Evolutionary conservation across 2,888 invertebrate species (phyloP).

Genomic region (Netelia inedita): DNA sequence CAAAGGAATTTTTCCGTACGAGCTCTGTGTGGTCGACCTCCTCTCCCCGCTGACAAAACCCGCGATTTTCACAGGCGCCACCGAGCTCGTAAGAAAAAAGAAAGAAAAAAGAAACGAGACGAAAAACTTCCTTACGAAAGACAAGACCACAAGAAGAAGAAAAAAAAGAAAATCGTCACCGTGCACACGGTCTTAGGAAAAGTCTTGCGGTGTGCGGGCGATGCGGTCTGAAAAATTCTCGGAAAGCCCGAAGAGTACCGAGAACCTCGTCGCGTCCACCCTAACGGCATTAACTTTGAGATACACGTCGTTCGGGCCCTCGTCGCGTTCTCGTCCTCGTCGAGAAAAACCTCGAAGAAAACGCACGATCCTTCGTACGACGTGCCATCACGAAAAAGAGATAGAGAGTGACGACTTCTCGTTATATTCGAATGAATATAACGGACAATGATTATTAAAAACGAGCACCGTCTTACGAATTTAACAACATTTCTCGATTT

Average conservation of each 20-base stretch:
- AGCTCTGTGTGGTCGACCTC: background rate
- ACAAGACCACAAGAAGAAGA: background rate
- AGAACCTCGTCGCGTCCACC: slow-evolving; percentile 1
- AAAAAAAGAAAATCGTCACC: slow-evolving; percentile 21
- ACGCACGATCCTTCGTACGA: background rate
- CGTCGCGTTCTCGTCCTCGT: background rate
- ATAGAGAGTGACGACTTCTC: background rate
- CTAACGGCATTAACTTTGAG: slow-evolving; percentile 27
- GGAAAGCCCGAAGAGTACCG: slow-evolving; percentile 33
- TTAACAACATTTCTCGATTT: slow-evolving; percentile 53
- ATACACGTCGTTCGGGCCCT: background rate
- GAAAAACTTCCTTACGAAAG: slow-evolving; percentile 8
- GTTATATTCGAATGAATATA: slow-evolving; percentile 54
- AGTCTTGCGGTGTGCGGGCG: slow-evolving; percentile 6
- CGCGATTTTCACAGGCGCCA: slow-evolving; percentile 34
- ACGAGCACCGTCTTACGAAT: background rate
- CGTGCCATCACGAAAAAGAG: background rate
- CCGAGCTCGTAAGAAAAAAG: slow-evolving; percentile 14
- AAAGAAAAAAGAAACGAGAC: slow-evolving; percentile 1
- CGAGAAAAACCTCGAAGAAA: slow-evolving; percentile 4
- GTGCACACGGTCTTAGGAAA: slow-evolving; percentile 11
- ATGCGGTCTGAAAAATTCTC: slow-evolving; percentile 37
- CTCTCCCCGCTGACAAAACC: slow-evolving; percentile 5
- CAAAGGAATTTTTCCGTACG: background rate
- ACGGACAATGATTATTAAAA: slow-evolving; percentile 44